Base-by-base conservation (phyloP, 2,113 vertebrate species). In the Lanius collurio region DNA sequence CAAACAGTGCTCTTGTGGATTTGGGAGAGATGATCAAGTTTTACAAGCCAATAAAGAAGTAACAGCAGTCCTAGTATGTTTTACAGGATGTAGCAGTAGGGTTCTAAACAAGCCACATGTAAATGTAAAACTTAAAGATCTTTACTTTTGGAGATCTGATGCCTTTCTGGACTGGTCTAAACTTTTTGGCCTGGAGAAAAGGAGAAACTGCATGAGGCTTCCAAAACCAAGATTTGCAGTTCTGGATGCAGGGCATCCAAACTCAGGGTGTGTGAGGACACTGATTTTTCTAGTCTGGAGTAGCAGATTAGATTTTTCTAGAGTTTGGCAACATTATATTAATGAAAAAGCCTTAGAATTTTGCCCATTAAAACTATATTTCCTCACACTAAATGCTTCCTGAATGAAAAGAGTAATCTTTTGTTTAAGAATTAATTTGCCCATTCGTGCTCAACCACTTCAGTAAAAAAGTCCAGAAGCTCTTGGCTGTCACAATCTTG, bases 11-110 rank as follows among this genome's bases (percentile, higher is more conserved):
- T 83, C 22, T 41, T 60, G 41, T 14, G 57, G 28, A 49, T 89
- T 94, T 92, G 46, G 28, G 56, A 84, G 56, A 92, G 47, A 55
- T 41, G 12, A 69, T 70, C 30, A 87, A 81, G 30, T 78, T 97
- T 94, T 75, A 91, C 30, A 87, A 89, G 69, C 27, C 81, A 87
- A 57, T 91, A 93, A 94, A 81, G 35, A 83, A 89, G 31, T 59
- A 93, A 89, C 22, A 56, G 52, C 60, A 89, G 62, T 39, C 56
- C 80, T 46, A 67, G n/a, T 37, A 53, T 13, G 17, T 89, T 94
- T 94, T 92, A 81, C 13, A 64, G 62, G 26, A 49, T 82, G 16
- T 13, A 92, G 64, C n/a, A 77, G 30, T 22, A 70, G 44, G 4
- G 6, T 68, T 78, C 75, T 71, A 94, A 94, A 68, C 15, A 78